Evolutionary conservation across 2,888 invertebrate genomes (phyloP), one percentile per base, ranked within the genome.

Genomic region (Nymphalis polychloros): DNA sequence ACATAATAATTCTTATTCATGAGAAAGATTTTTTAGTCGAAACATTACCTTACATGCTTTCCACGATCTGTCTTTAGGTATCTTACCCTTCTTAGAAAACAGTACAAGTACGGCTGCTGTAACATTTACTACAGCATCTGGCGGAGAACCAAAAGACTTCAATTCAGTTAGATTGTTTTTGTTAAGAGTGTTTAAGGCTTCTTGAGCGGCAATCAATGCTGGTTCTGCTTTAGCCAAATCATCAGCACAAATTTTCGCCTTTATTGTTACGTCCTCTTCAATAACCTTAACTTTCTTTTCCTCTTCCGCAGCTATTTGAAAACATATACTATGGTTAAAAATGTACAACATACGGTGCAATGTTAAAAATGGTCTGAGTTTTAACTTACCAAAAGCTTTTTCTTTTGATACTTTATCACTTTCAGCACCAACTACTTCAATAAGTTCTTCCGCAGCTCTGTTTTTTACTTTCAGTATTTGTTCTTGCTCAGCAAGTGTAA

Each of bases 141-240:
- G 97, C 6, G 98, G 98, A 6, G 97, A 95, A 0, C 97, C 97
- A 84, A 98, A 98, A 0, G 98, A 97, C 84, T 98, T 98, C 81
- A 98, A 87, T 89, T 99, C 98, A 0, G 98, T 98, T 74, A 98
- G 88, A 85, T 98, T 98, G 81, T 95, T 96, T 92, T 98, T 98
- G 82, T 98, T 98, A 31, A 98, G 88, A 0, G 98, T 98, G 81
- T 98, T 96, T 62, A 98, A 88, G 10, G 98, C 98, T 78, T 96
- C 97, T 82, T 97, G 96, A 0, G 98, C 98, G 16, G 98, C 98
- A 23, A 95, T 82, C 31, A 98, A 88, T 0, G 98, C 98, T 0
- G 98, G 98, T 85, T 98, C 97, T 0, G 98, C 98, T 82, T 96
- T 97, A 0, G 95, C 95, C 78, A 98, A 93, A 90, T 98, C 98